These are phyloP conservation scores for Cyanistes caeruleus DNA, from an alignment of 2,113 vertebrate genomes.

Conservation along the genomic window DNA sequence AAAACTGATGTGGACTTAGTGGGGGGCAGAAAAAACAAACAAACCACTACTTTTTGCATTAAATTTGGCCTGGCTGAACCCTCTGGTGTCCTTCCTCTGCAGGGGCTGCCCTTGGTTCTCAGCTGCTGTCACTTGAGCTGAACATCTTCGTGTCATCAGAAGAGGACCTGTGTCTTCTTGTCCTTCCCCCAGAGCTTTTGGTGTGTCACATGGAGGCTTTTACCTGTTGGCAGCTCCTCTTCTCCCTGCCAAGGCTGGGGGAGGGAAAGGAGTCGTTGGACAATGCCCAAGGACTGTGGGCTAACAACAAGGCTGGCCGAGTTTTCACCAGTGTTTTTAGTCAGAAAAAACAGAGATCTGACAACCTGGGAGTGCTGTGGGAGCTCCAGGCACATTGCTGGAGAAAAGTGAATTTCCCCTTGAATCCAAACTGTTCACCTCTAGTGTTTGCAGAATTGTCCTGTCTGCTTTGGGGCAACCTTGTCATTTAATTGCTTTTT, in stretches of 20 bases:
- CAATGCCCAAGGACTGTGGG: neutral
- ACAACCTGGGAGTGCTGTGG: neutral
- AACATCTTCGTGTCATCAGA: rapidly evolving
- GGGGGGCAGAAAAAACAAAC: neutral
- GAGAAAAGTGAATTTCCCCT: neutral
- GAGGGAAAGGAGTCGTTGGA: neutral
- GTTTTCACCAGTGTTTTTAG: neutral
- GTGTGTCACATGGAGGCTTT: neutral
- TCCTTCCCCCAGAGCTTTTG: neutral
- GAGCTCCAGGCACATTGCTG: neutral
- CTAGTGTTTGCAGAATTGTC: neutral
- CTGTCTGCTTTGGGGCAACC: neutral
- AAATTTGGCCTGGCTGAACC: neutral
- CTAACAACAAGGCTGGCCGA: neutral
- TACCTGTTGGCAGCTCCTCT: neutral
- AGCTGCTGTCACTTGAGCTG: neutral
- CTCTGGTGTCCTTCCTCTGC: neutral
- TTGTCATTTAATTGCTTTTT: neutral
- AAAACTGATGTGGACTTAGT: rapidly evolving
- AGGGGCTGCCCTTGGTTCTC: neutral
- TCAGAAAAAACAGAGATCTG: rapidly evolving
- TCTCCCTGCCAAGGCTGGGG: neutral
- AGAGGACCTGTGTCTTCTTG: neutral
- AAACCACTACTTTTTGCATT: rapidly evolving
- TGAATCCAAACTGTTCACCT: neutral